These are phyloP conservation scores for Yoshiicerus persimilis DNA, from an alignment of 1,140 invertebrate genomes.

Conservation along the genomic window DNA sequence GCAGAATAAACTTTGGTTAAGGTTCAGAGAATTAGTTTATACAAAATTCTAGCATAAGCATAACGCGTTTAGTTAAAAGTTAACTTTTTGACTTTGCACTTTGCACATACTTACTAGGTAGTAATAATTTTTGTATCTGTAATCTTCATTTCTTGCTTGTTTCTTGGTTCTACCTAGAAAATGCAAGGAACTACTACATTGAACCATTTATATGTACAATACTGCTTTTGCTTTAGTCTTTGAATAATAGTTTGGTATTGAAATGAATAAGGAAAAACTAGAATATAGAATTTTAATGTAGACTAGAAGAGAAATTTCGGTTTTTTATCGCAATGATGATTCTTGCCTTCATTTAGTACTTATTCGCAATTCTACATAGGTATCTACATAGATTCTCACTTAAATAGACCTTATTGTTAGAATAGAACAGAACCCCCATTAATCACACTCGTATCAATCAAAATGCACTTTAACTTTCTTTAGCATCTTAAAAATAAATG, in stretches of 20 bases:
- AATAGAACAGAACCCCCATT: neutral
- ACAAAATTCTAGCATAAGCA: neutral
- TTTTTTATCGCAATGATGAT: neutral
- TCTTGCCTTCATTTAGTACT: neutral
- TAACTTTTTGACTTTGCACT: neutral
- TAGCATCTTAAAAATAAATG: neutral
- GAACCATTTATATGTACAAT: no score
- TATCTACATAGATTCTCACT: neutral
- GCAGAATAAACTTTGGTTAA: neutral
- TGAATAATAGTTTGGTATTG: neutral
- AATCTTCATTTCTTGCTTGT: no score
- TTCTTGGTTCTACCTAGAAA: no score
- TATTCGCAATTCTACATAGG: neutral
- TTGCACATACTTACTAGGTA: neutral
- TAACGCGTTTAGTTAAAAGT: neutral
- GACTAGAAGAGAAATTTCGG: conserved; percentile 5
- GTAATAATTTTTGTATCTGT: neutral
- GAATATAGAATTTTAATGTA: neutral
- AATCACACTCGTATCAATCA: neutral
- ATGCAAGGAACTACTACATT: no score
- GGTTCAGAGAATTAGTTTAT: neutral
- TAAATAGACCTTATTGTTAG: neutral
- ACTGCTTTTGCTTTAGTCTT: no score
- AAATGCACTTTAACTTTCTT: neutral
- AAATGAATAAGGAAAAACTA: neutral